phyloP scores from a whole-genome alignment of 2,888 invertebrate genomes.

The Megaustenia siamemsis region DNA sequence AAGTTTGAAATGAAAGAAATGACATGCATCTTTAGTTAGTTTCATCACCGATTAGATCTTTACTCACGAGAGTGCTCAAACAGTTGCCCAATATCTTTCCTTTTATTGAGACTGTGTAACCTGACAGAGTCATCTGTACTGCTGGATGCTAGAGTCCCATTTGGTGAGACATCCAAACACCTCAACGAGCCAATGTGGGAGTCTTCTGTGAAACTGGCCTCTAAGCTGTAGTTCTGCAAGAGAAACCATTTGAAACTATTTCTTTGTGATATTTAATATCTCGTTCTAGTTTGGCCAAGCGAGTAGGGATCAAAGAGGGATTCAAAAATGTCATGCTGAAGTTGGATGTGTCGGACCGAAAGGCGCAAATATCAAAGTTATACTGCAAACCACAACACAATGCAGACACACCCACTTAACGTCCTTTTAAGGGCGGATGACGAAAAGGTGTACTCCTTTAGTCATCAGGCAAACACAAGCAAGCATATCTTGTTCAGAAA shows the following conservation, averaged over 20 bases:
- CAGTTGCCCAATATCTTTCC: conserved; percentile 89
- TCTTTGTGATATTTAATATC: background rate
- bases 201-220: conserved; percentile 92
- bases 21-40: no score
- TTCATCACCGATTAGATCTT: no score
- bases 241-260: background rate
- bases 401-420: no score
- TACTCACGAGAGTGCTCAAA: conserved; percentile 87
- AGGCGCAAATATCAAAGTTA: background rate
- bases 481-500: no score
- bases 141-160: conserved; percentile 88
- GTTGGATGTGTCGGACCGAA: no score
- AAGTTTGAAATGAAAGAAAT: no score
- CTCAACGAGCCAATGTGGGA: conserved; percentile 91
- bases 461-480: no score
- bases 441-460: no score
- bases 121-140: conserved; percentile 93
- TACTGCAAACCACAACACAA: background rate
- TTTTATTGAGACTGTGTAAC: conserved; percentile 89
- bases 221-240: conserved; percentile 83
- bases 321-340: no score
- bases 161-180: conserved; percentile 86
- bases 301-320: background rate
- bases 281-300: background rate
- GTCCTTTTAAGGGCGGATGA: no score